Percentiles rank a stretch among this genome's conserved stretches.
These are phyloP conservation scores for Oscheius sp. DNA, from an alignment of 2,888 invertebrate species.

Conservation along the genomic window DNA sequence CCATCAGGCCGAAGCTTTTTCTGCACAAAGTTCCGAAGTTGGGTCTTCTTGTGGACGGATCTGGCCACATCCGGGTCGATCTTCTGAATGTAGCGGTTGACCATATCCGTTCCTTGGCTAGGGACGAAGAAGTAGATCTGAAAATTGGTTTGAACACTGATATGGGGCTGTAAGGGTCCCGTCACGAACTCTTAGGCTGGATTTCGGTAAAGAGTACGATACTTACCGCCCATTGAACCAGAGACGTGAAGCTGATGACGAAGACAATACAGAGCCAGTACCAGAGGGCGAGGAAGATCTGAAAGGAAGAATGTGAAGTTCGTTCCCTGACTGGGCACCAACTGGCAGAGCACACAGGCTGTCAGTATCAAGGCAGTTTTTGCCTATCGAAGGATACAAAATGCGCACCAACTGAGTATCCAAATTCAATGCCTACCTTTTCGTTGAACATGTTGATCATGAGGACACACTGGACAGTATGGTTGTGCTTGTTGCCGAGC, in stretches of 20 bases:
- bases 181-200: no score
- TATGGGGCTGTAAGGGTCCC: background rate
- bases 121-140: slow-evolving; percentile 31
- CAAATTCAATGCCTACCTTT: slow-evolving; percentile 28
- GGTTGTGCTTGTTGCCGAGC: slow-evolving; percentile 71
- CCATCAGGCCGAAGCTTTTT: slow-evolving; percentile 68
- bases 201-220: background rate
- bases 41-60: slow-evolving; percentile 43
- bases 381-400: no score
- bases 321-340: no score
- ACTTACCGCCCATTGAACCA: slow-evolving; percentile 23
- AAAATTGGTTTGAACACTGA: background rate
- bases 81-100: slow-evolving; percentile 56
- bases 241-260: slow-evolving; percentile 26
- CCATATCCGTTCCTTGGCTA: slow-evolving; percentile 14
- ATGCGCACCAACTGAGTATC: no score
- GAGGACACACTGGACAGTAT: slow-evolving; percentile 72
- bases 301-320: background rate
- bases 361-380: no score
- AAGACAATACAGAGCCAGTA: slow-evolving; percentile 70
- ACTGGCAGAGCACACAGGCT: no score
- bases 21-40: slow-evolving; percentile 57
- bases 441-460: slow-evolving; percentile 72
- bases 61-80: slow-evolving; percentile 58
- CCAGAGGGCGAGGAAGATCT: slow-evolving; percentile 72